Evolutionary conservation across 2,113 vertebrate genomes (phyloP), one percentile per base, ranked within the genome.

Genomic region (Lepus timidus): DNA sequence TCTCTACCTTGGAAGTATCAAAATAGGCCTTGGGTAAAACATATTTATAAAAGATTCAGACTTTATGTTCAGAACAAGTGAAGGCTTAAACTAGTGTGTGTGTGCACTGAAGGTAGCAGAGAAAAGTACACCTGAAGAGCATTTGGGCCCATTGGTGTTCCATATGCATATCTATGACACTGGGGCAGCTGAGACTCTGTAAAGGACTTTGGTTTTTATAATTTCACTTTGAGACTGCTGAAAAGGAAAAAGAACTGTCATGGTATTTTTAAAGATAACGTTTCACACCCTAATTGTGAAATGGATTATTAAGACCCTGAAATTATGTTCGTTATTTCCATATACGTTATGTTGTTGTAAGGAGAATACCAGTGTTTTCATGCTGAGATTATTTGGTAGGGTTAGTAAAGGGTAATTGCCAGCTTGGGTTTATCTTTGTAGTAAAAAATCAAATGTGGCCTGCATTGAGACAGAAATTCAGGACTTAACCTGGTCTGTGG

Each of bases 371-470:
- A 29, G 17, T 29, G 10, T 85, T 95, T 93, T 91, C 81, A 75
- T 36, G 80, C 81, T 91, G 87, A 85, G 84, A 93, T 74, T 49
- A 75, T 89, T 93, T 95, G 87, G 71, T 85, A 88, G 79, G 84
- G 33, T 93, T 96, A 93, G 64, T 80, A 75, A 90, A 90, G 76
- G 84, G 73, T 96, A 92, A 89, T 85, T 95, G 33, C 39, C 84
- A 96, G 65, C 90, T 88, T 94, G 58, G 65, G 73, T 87, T 96
- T 94, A 94, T 89, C 64, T 96, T 88, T 88, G 22, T 39, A 87
- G 65, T 82, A 93, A 93, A 94, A 89, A 95, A 71, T 85, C 87
- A 90, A 88, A 88, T 44, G 31, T 65, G 5, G 20, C 55, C 74
- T 85, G 23, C 8, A 51, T 0, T 58, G 49, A 89, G 70, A 90